Evolutionary conservation across 1,140 invertebrate species (phyloP).

Genomic region (Gryon sp.): DNA sequence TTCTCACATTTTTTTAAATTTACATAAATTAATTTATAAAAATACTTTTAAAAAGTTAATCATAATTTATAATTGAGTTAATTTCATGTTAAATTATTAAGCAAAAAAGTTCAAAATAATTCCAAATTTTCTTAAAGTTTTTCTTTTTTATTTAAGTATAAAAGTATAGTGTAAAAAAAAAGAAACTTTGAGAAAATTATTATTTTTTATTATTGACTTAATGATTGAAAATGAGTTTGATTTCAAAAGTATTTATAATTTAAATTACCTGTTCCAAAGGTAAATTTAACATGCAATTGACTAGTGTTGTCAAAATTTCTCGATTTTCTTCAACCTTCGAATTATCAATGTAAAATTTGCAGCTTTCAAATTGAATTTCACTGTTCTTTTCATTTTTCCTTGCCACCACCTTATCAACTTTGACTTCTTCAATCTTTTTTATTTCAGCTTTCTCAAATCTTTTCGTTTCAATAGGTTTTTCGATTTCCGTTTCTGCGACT

Average conservation of each 20-base stretch:
- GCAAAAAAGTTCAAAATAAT: slow-evolving; percentile 11
- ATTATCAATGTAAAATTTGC: slow-evolving; percentile 62
- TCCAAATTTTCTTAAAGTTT: slow-evolving; percentile 1
- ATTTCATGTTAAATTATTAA: too few relatives aligned
- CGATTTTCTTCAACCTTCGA: slow-evolving; percentile 65
- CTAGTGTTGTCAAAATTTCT: slow-evolving; percentile 70
- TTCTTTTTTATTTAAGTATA: too few relatives aligned
- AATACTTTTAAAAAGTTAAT: too few relatives aligned
- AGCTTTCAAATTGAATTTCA: slow-evolving; percentile 37
- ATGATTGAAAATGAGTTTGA: too few relatives aligned
- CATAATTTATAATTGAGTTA: too few relatives aligned
- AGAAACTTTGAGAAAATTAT: too few relatives aligned
- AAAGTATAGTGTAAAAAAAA: too few relatives aligned
- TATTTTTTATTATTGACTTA: too few relatives aligned
- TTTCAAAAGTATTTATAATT: slow-evolving; percentile 2
- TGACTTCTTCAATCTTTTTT: slow-evolving; percentile 1
- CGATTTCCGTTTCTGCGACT: background rate
- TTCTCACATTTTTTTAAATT: too few relatives aligned
- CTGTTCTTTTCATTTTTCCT: background rate
- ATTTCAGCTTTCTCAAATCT: background rate
- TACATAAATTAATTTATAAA: too few relatives aligned
- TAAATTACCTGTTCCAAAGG: slow-evolving; percentile 71
- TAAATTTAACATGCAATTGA: slow-evolving; percentile 73
- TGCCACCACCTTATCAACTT: slow-evolving; percentile 3
- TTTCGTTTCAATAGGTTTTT: background rate